Evolutionary conservation across 2,888 invertebrate genomes (phyloP).

Genomic region (Punctoribates punctum): DNA sequence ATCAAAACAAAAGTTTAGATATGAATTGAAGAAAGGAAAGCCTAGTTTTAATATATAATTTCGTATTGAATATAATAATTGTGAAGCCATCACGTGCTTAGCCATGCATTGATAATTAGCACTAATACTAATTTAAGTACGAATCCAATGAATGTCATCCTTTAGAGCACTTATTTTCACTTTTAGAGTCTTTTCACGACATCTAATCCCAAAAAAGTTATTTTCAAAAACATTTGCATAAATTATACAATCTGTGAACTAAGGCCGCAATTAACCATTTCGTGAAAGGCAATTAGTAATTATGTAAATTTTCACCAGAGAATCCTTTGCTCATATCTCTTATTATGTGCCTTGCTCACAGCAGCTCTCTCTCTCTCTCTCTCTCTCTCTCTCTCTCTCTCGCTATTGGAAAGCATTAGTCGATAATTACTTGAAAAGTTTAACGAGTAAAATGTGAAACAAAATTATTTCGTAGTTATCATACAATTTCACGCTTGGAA

Average conservation of each 20-base stretch:
- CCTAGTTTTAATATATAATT: too few relatives aligned
- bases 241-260: constrained; percentile 31
- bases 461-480: constrained; percentile 5
- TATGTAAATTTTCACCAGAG: constrained; percentile 29
- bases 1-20: too few relatives aligned
- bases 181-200: neutral
- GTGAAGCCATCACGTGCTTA: constrained; percentile 30
- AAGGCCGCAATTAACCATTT: constrained; percentile 25
- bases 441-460: neutral
- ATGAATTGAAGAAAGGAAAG: too few relatives aligned
- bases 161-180: neutral
- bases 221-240: constrained; percentile 23
- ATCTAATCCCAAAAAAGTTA: neutral
- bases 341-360: neutral
- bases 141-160: neutral
- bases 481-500: neutral
- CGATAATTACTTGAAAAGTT: neutral
- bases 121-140: constrained; percentile 5
- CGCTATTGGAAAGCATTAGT: neutral
- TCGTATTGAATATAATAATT: too few relatives aligned
- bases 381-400: neutral
- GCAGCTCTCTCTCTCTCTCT: too few relatives aligned
- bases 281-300: constrained; percentile 27
- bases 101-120: constrained; percentile 30
- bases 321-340: neutral